Evolutionary conservation across 2,888 invertebrate genomes (phyloP), one percentile per base, ranked within the genome.

Genomic region (Cheilosia urbana): DNA sequence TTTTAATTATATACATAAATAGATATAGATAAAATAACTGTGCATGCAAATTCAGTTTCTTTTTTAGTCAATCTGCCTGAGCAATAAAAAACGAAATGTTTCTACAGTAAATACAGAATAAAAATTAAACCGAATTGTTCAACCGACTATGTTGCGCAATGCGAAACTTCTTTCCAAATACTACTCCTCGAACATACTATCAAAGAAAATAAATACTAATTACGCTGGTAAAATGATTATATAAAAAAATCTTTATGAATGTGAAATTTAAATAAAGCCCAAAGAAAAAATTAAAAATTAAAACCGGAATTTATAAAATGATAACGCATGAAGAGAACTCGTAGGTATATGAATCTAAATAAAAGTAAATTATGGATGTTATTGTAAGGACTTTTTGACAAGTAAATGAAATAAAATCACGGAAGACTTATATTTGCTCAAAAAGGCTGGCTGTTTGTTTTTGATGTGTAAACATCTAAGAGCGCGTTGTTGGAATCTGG

Each of bases 351-450:
- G 42, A 37, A 60, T 19, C 27, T 47, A 66, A 49, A 66, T 51
- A 47, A 19, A 69, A 49, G 53, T 30, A 65, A 58, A 79, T 66
- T 65, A 69, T 75, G 60, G 60, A 79, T 73, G 51, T 65, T 69
- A 84, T 27, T 79, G 79, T 80, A 85, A 77, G 81, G 62, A 77
- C 77, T 85, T 85, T 81, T 85, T 77, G 84, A 76, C 76, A 85
- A 62, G 45, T 66, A 72, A 71, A 76, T 81, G 62, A 76, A 85
- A 85, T 81, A 77, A 79, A 85, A 81, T 77, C 47, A 77, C 58
- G 81, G 55, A 81, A 85, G 76, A 85, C 81, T 84, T 66, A 81
- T 77, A 81, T 81, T 85, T 85, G 81, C 81, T 85, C 85, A 77
- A 85, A 72, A 42, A 58, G 19, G 34, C 51, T 40, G 34, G 47